Base-by-base conservation (phyloP, 2,113 vertebrate species). In the Nibea coibor region DNA sequence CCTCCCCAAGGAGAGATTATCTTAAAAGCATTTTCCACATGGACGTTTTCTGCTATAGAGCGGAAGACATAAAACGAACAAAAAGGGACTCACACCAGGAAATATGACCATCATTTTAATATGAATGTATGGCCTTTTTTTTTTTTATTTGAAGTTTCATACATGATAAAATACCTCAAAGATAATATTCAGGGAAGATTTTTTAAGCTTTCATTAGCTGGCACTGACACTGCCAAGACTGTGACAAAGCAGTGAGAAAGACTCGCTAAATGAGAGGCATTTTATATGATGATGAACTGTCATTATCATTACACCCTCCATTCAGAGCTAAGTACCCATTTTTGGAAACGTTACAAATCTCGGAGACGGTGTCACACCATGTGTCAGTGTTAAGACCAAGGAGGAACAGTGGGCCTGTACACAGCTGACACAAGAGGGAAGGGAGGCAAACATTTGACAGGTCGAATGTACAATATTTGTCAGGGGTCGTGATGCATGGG, bases 321-420 rank as follows among this genome's bases (percentile, higher is more conserved):
- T 83, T 78, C 81, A 75, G 68, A 87, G 79, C 74, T 59, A 86
- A 88, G 84, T 58, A 82, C 35, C 82, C 72, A 70, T 82, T 92
- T 91, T 87, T 91, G 78, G 88, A 90, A 89, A 84, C 47, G 22
- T 68, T 83, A 82, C 85, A 90, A 87, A 88, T 89, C 80, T 66
- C 67, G 24, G 72, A 84, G 75, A 19, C 48, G 35, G 57, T 81
- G 71, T 83, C 71, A 73, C 70, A 85, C 75, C 78, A 50, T 82
- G 77, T 77, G 81, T 86, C 78, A 67, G 64, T 43, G 87, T 74
- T 80, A 58, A 69, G 78, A 56, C 75, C 28, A 56, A 77, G 26
- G 53, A 87, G 59, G 72, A 89, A 78, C 78, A 50, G 75, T 85
- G 72, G 78, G 84, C 31, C 58, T 78, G 28, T 61, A 75, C 71